Percentiles rank a stretch among this genome's conserved stretches.
Evolutionary conservation across 2,888 invertebrate species (phyloP).

Genomic region (Ophion slaviceki): DNA sequence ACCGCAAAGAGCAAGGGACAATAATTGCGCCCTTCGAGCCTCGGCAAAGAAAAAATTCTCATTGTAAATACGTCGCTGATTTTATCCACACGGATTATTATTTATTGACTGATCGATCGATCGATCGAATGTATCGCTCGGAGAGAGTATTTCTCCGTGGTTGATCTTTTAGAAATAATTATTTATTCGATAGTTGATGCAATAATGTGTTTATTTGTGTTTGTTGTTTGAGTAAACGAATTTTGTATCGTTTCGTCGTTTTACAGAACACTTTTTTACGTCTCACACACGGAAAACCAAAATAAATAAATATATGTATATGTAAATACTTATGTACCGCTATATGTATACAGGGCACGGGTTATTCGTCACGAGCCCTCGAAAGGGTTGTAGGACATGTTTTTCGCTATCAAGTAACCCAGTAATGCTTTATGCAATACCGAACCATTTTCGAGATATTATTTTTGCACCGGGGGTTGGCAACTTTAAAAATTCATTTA

Average conservation of each 20-base stretch:
- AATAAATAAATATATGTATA: neutral
- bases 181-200: slow-evolving; percentile 53
- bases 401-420: no score
- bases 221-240: slow-evolving; percentile 56
- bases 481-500: no score
- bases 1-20: slow-evolving; percentile 67
- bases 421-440: no score
- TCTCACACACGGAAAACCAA: slow-evolving; percentile 34
- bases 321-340: neutral
- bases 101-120: slow-evolving; percentile 29
- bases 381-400: no score
- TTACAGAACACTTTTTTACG: slow-evolving; percentile 62
- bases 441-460: no score
- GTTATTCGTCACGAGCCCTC: no score
- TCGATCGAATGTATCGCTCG: neutral
- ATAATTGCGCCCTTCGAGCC: slow-evolving; percentile 31
- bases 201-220: slow-evolving; percentile 52
- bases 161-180: slow-evolving; percentile 33
- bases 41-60: neutral
- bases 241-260: slow-evolving; percentile 36
- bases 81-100: slow-evolving; percentile 25
- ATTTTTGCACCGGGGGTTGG: no score
- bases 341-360: no score
- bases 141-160: neutral
- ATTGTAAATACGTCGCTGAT: slow-evolving; percentile 52